Base-by-base conservation (phyloP, 2,888 invertebrate genomes). In the Rotaria socialis region DNA sequence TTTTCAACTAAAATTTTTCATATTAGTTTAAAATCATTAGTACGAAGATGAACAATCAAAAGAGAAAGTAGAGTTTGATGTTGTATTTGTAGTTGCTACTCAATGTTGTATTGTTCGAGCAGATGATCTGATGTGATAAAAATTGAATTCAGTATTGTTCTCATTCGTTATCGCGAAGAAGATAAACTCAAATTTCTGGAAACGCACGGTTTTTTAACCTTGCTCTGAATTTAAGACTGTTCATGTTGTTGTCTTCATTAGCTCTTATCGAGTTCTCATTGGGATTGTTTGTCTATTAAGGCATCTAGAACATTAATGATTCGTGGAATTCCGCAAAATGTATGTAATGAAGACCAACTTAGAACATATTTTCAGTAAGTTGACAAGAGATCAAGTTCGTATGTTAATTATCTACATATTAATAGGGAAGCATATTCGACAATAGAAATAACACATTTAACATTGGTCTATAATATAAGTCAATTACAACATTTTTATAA, bases 401-500 rank as follows among this genome's bases (percentile, higher is more conserved):
- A 4, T 16, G 3, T 16, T 16, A 16, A 8, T 52, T 52, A 16
- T 16, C 3, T 1, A 3, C 4, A 52, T 16, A 55, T 93, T 91
- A 94, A 93, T 91, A 94, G 95, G 88, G 95, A 96, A 89, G 94
- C 95, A 86, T 96, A 96, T 91, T 95, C 96, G 43, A 94, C 95
- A 88, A 93, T 95, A 86, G 94, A 94, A 88, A 94, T 97, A 87
- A 93, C 94, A 89, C 96, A 96, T 91, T 93, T 97, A 10, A 94
- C 95, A 88, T 93, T 97, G 89, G 96, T 96, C 2, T 96, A 95
- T 90, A 94, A 96, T 91, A 95, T 96, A 86, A 94, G 94, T 87
- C 93, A 94, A 89, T 92, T 97, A 52, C 94, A 94, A 89, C 92
- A 93, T 85, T 93, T 96, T 52, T 94, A 95, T 89, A 94, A 93